phyloP scores from a whole-genome alignment of 2,113 vertebrate genomes.

The Colius striatus region DNA sequence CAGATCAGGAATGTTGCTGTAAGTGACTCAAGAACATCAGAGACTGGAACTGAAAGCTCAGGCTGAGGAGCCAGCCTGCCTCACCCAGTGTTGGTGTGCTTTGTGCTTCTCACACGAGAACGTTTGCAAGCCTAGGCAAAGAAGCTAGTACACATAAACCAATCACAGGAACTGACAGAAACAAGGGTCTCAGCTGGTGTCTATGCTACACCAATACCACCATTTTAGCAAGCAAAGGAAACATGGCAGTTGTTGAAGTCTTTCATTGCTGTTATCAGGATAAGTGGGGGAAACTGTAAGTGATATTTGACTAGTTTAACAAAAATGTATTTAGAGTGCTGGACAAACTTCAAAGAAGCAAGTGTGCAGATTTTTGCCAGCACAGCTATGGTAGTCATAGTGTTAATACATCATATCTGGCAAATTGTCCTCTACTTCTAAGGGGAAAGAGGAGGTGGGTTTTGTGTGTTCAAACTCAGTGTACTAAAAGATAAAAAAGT shows the following conservation, averaged over 20 bases:
- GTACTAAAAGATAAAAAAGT: not conserved
- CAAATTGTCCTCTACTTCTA: not conserved
- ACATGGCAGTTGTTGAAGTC: not conserved
- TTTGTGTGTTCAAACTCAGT: rapidly evolving
- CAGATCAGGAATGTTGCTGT: slow-evolving; percentile 96
- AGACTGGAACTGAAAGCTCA: not conserved
- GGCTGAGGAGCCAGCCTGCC: not conserved
- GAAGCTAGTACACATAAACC: not conserved
- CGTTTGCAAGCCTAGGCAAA: not conserved
- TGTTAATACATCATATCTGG: not conserved
- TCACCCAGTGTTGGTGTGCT: not conserved
- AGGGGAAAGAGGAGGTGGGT: not conserved
- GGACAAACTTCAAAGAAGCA: not conserved
- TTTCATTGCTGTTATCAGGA: not conserved
- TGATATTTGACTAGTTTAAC: not conserved
- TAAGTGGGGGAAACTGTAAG: not conserved
- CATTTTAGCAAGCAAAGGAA: not conserved
- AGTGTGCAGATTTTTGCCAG: not conserved
- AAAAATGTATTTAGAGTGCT: not conserved
- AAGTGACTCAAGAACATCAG: slow-evolving; percentile 48
- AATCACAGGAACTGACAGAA: not conserved
- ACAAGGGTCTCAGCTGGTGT: not conserved
- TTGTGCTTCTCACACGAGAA: not conserved
- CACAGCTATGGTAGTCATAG: not conserved
- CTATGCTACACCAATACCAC: not conserved